Percentiles rank a stretch among this genome's conserved stretches.
Evolutionary conservation across 2,888 invertebrate species (phyloP).

Genomic region (Pyrocoelia pectoralis): DNA sequence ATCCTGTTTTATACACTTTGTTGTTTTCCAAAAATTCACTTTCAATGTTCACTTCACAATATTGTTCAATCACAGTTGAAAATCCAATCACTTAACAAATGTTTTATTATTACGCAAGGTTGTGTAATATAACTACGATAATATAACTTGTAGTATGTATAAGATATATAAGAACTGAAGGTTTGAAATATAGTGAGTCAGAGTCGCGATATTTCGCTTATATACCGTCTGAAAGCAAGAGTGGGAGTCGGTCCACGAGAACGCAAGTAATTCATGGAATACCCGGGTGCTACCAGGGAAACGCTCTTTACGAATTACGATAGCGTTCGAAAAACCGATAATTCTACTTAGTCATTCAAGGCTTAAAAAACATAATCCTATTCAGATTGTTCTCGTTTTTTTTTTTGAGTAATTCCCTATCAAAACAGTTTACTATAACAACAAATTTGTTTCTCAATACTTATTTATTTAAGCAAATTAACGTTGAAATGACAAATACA

Average conservation of each 20-base stretch:
- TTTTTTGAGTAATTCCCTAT: no score
- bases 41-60: constrained; percentile 8
- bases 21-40: neutral
- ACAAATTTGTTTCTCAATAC: no score
- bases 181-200: constrained; percentile 9
- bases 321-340: constrained; percentile 29
- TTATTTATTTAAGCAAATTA: no score
- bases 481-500: no score
- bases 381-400: neutral
- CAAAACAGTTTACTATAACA: no score
- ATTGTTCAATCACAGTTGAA: no score
- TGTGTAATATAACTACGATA: constrained; percentile 27
- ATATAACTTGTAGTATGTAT: neutral
- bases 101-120: constrained; percentile 20
- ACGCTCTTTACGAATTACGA: constrained; percentile 19
- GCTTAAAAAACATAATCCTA: constrained; percentile 3
- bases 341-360: constrained; percentile 9
- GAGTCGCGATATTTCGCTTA: neutral
- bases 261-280: constrained; percentile 22
- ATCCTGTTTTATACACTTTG: constrained; percentile 22
- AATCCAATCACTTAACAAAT: no score
- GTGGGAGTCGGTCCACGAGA: constrained; percentile 18
- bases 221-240: constrained; percentile 2
- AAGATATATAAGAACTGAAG: neutral
- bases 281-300: constrained; percentile 16